Base-by-base conservation (phyloP, 1,140 invertebrate genomes). In the Belonocnema kinseyi region DNA sequence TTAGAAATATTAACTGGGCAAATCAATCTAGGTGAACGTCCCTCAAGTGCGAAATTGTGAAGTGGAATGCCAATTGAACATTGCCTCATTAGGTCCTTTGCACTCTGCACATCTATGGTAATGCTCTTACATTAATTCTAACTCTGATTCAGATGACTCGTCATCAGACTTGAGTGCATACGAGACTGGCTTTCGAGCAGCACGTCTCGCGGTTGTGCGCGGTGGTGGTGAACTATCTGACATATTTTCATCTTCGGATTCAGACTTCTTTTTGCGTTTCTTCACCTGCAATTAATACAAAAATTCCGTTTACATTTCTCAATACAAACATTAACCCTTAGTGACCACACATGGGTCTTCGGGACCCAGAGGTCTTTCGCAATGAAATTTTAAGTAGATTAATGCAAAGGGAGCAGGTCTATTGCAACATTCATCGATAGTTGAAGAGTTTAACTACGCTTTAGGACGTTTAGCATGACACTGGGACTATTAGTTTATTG, bases 141-240 rank as follows among this genome's bases (percentile, higher is more conserved):
- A 46, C 33, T 66, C 61, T 16, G 61, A 66, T n/a, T 66, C 61
- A n/a, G 26, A 40, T 33, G 40, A 40, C 16, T 86, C 85, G 21
- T 88, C 85, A 1, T 88, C 80, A 46, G 87, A 90, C 33, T 87
- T 83, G 8, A 88, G 10, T 40, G 83, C 82, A 21, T 90, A 90
- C 4, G 85, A 88, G 21, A 90, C 53, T 16, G 85, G 85, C 77
- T 90, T 90, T 13, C 88, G 82, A 56, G 75, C 86, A 11, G 75
- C 86, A 11, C 84, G 84, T 0, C 26, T 80, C 14, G 71, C 40
- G 50, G 86, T 86, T 74, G 84, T 85, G 14, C 77, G 82, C 0
- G 81, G 74, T 16, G 77, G 77, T 19, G 78, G 75, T 7, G 79
- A 80, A 7, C 83, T 82, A 16, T 79, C 82, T 7, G 86, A 77